Evolutionary conservation across 1,140 invertebrate species (phyloP), one percentile per base, ranked within the genome.

Genomic region (Harlomillsia oculata): DNA sequence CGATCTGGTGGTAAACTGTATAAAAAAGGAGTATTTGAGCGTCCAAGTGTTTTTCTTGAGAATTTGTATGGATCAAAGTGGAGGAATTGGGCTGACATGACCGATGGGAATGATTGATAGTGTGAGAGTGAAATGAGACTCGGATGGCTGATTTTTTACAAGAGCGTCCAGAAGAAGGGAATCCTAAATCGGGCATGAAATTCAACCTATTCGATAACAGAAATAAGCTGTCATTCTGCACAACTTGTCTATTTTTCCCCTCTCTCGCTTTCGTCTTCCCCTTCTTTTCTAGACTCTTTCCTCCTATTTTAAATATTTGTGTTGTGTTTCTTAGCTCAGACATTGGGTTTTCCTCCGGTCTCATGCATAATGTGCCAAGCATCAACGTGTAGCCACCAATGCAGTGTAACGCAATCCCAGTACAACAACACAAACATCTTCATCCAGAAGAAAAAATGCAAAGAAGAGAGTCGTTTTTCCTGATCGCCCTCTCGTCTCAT

Each of bases 161-260:
- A 52, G 9, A 26, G 36, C 23, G 56, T 44, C 41, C 39, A 23
- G 32, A 34, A 44, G 48, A 58, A 51, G 48, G 48, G 41, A 58
- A 50, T 52, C 36, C 56, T 58, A 58, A 58, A 58, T 58, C 49
- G 56, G 48, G 39, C 56, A 58, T 58, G 56, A 58, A 58, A 58
- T 58, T 58, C 56, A 58, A 58, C 56, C 56, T 58, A 58, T 58
- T 58, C 49, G 56, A 58, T 58, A 58, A 58, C 56, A 58, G 56
- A 58, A 58, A 58, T 58, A 58, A 58, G 56, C 56, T 58, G 56
- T 58, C 56, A 58, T 45, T 58, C 56, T 46, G 48, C 52, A 58
- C 41, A 58, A 58, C 56, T 58, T 58, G 56, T 58, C 56, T 52
- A 46, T 58, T 58, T 58, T 57, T 49, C 44, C 48, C 26, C 40